These are phyloP conservation scores for Camelus dromedarius DNA, from an alignment of 2,113 vertebrate species.

Conservation along the genomic window DNA sequence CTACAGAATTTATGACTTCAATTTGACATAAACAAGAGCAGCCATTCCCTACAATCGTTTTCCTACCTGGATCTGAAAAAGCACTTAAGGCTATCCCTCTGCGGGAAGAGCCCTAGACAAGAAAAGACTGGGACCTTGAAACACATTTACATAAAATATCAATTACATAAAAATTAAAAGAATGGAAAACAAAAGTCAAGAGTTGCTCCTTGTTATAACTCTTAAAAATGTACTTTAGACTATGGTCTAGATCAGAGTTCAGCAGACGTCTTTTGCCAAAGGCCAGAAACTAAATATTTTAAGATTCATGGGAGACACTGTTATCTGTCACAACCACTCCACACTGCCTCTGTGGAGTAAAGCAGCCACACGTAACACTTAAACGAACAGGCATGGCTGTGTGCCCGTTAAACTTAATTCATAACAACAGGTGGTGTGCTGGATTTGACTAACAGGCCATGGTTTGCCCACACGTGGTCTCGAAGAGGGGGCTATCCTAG, in stretches of 20 bases:
- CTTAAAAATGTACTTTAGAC: constrained; percentile 10
- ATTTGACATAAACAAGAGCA: constrained; percentile 47
- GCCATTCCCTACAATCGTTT: constrained; percentile 18
- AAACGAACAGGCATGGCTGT: not conserved
- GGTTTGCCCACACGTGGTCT: not conserved
- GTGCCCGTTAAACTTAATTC: not conserved
- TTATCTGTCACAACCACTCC: not conserved
- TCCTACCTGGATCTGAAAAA: constrained; percentile 38
- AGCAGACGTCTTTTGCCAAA: not conserved
- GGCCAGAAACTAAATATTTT: not conserved
- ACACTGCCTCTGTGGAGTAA: not conserved
- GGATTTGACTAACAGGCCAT: not conserved
- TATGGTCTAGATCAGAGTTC: not conserved
- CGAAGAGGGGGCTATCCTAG: not conserved
- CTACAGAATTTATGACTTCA: constrained; percentile 45
- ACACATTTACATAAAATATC: not conserved
- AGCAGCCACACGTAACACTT: not conserved
- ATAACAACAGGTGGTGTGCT: not conserved
- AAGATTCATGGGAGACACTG: not conserved
- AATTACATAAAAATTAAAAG: constrained; percentile 28
- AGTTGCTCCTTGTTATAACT: not conserved
- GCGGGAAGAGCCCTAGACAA: not conserved
- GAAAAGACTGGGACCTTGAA: not conserved
- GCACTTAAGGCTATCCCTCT: not conserved
- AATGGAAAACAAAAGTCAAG: constrained; percentile 2